These are phyloP conservation scores for Lepeophtheirus salmonis DNA, from an alignment of 1,140 invertebrate species.

Conservation along the genomic window DNA sequence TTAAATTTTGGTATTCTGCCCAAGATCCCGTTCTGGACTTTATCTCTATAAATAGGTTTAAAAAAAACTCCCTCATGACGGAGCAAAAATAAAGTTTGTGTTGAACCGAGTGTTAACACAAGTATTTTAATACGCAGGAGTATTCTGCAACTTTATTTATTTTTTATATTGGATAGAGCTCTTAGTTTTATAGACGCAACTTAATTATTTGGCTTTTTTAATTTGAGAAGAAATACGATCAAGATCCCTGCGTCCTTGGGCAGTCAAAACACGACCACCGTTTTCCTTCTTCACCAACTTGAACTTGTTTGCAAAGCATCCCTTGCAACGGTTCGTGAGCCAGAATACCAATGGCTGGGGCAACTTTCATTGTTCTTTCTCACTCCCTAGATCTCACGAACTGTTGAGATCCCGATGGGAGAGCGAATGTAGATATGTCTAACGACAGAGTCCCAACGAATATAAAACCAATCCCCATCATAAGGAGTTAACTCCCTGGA, in stretches of 20 bases:
- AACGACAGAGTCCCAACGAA: conserved; percentile 72
- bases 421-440: conserved; percentile 86
- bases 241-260: conserved; percentile 80
- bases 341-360: conserved; percentile 80
- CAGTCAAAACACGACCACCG: conserved; percentile 64
- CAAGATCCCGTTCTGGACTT: no score
- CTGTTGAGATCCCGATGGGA: conserved; percentile 78
- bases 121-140: no score
- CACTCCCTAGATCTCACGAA: conserved; percentile 91
- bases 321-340: conserved; percentile 70
- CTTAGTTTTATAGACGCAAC: no score
- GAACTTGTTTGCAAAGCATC: conserved; percentile 75
- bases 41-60: no score
- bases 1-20: no score
- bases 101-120: no score
- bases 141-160: no score
- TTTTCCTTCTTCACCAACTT: conserved; percentile 82
- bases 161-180: no score
- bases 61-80: no score
- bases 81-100: no score
- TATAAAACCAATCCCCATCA: conserved; percentile 94
- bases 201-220: conserved; percentile 20
- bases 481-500: conserved; percentile 93
- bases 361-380: conserved; percentile 83
- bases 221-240: conserved; percentile 95